These are phyloP conservation scores for Leptocoma aspasia DNA, from an alignment of 2,113 vertebrate genomes.

Conservation along the genomic window DNA sequence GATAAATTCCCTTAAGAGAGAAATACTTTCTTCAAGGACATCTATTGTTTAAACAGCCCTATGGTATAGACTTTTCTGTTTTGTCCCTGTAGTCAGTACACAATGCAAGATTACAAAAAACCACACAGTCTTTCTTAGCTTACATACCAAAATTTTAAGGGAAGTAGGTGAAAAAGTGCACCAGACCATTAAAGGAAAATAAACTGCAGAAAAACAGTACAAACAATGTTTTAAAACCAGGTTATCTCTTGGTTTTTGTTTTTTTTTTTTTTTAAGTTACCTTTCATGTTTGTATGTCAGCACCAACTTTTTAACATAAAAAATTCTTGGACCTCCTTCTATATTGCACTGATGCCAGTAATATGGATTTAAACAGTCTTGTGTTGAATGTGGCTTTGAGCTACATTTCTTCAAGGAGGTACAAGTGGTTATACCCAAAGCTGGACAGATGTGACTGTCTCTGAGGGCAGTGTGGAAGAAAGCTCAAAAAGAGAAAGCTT, in stretches of 20 bases:
- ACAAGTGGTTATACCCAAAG: background rate
- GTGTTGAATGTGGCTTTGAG: background rate
- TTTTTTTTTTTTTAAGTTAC: background rate
- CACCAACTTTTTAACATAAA: background rate
- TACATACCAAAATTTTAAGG: background rate
- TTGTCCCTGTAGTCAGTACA: background rate
- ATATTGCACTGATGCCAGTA: background rate
- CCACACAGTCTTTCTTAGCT: background rate
- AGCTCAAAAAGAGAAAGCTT: background rate
- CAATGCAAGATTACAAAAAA: background rate
- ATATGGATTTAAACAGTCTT: background rate
- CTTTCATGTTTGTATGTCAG: background rate
- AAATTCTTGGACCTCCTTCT: background rate
- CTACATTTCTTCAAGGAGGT: background rate
- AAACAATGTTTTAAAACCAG: background rate
- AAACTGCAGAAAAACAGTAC: background rate
- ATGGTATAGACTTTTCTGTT: background rate
- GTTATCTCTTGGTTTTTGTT: too few species aligned
- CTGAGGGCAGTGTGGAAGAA: background rate
- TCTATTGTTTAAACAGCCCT: background rate
- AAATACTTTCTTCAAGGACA: constrained; percentile 1
- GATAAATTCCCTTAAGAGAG: background rate
- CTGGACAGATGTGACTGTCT: background rate
- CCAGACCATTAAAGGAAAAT: background rate
- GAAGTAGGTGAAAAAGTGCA: background rate